Conservation (phyloP, 2,113 vertebrate genomes). For the Chamaetylas fuelleborni region DNA sequence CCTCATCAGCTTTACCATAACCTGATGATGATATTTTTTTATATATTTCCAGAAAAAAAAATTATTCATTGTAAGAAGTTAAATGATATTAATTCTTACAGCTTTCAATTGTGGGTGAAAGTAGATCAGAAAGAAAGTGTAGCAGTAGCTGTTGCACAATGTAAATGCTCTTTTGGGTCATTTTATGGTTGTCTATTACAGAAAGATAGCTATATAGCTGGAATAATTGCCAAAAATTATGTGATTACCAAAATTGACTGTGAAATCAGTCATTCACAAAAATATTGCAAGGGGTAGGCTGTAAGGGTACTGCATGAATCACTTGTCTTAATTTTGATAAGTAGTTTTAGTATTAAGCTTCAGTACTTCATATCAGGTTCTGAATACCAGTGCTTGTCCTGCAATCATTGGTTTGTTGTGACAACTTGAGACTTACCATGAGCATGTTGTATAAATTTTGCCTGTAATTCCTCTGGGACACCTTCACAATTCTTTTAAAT, state of each 20-base stretch:
- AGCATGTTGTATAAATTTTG: not conserved
- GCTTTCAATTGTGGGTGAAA: not conserved
- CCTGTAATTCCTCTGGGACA: not conserved
- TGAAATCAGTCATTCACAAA: not conserved
- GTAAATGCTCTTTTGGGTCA: not conserved
- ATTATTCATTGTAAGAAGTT: not conserved
- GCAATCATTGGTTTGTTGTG: not conserved
- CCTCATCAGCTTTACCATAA: not conserved
- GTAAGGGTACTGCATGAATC: not conserved
- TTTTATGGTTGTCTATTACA: not conserved
- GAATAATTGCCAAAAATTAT: not conserved
- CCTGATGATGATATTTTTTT: not conserved
- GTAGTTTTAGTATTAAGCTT: not conserved
- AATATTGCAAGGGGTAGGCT: not conserved
- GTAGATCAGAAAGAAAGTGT: not conserved
- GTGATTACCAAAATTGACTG: not conserved
- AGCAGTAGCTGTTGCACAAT: not conserved
- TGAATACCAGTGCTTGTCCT: not conserved
- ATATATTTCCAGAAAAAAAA: not conserved
- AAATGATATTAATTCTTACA: not conserved
- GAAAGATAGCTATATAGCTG: not conserved
- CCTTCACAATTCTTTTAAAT: not conserved
- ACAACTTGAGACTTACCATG: not conserved
- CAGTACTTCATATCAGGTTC: not conserved
- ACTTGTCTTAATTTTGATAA: not conserved